A percentile compares a stretch with the other conserved stretches of the same genome.
Evolutionary conservation across 2,113 vertebrate species (phyloP).

Genomic region (Callocephalon fimbriatum): DNA sequence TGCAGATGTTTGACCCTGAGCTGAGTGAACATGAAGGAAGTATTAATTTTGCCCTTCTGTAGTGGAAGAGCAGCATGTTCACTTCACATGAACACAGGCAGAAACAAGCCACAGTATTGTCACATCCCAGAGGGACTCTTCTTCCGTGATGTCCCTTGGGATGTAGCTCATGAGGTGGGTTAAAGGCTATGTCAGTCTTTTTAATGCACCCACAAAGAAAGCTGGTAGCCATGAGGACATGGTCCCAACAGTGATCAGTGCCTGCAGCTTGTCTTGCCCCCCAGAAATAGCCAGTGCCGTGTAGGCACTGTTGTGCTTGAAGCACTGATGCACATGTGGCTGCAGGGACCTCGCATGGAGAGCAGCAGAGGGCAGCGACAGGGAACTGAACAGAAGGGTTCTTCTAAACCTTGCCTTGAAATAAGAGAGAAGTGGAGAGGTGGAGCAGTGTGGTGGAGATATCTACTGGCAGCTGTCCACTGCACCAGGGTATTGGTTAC

Average conservation of each 20-base stretch:
- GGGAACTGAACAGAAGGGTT: background rate
- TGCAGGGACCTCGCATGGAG: background rate
- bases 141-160: background rate
- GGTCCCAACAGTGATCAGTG: background rate
- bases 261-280: background rate
- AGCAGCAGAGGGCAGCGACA: background rate
- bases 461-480: fast-evolving
- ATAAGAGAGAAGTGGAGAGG: background rate
- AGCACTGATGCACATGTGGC: background rate
- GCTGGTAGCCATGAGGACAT: background rate
- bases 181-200: background rate
- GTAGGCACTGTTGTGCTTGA: background rate
- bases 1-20: background rate
- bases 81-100: background rate
- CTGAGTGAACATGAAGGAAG: fast-evolving
- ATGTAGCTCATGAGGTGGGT: background rate
- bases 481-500: fast-evolving
- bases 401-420: background rate
- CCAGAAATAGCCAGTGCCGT: background rate
- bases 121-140: background rate
- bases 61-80: background rate
- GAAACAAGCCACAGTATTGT: background rate
- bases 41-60: background rate
- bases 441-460: background rate
- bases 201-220: background rate